phyloP scores from a whole-genome alignment of 2,888 invertebrate species.

The Drosophila putrida region DNA sequence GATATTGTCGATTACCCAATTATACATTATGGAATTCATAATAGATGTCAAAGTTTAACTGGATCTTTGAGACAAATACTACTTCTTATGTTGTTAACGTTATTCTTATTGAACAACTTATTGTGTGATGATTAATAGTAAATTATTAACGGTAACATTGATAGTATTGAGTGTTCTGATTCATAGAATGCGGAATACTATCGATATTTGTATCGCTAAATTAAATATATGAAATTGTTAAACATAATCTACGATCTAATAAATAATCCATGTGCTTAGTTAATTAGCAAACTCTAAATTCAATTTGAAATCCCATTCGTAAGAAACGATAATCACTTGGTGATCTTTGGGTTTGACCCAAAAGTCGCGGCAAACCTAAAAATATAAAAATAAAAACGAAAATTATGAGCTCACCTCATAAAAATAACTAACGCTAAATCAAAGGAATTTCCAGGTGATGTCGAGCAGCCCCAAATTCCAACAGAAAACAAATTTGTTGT shows the following conservation, averaged over 20 bases:
- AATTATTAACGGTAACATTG: too few species aligned
- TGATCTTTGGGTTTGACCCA: slow-evolving; percentile 55
- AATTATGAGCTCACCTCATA: slow-evolving; percentile 79
- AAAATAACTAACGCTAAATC: slow-evolving; percentile 66
- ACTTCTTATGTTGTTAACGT: neutral
- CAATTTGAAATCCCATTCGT: slow-evolving; percentile 16
- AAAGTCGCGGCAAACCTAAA: slow-evolving; percentile 15
- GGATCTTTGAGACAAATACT: neutral
- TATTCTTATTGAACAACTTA: neutral
- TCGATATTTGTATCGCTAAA: neutral
- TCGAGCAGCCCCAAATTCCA: slow-evolving; percentile 62
- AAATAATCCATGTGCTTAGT: slow-evolving; percentile 30
- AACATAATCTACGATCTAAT: slow-evolving; percentile 5
- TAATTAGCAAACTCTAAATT: slow-evolving; percentile 17
- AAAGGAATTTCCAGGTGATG: slow-evolving; percentile 68
- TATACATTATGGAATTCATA: neutral
- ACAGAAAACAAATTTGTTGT: slow-evolving; percentile 10
- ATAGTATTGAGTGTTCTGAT: neutral
- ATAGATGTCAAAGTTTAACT: neutral
- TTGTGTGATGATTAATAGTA: too few species aligned
- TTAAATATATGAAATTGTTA: neutral
- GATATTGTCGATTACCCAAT: slow-evolving; percentile 10
- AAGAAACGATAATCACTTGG: slow-evolving; percentile 48
- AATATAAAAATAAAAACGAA: slow-evolving; percentile 41
- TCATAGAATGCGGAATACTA: neutral